A percentile compares a stretch with the other conserved stretches of the same genome.
phyloP scores from a whole-genome alignment of 2,113 vertebrate species.

The Perca flavescens region DNA sequence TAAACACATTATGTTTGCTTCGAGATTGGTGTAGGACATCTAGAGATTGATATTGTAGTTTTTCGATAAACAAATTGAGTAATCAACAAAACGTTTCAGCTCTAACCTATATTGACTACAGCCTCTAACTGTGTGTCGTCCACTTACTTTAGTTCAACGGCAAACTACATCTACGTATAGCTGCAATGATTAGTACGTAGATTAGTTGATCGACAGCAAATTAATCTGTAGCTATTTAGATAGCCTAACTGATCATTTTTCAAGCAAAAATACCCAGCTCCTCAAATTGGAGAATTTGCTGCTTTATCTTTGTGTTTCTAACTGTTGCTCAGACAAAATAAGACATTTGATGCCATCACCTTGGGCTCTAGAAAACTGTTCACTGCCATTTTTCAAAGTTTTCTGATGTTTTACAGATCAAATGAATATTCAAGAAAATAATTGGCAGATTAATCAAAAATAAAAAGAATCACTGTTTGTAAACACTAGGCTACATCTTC shows the following conservation, averaged over 20 bases:
- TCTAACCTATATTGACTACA: neutral
- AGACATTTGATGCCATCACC: neutral
- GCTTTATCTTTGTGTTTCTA: neutral
- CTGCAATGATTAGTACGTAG: too few relatives aligned
- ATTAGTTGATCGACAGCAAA: neutral
- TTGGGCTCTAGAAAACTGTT: neutral
- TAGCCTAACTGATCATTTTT: too few relatives aligned
- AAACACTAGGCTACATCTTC: slow-evolving; percentile 7
- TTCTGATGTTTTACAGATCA: neutral
- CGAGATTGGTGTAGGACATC: neutral
- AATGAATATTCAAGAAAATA: neutral
- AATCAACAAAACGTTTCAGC: neutral
- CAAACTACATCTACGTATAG: neutral
- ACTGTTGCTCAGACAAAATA: neutral
- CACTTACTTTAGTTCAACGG: neutral
- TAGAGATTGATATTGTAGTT: neutral
- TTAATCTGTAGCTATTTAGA: neutral
- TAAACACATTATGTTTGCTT: slow-evolving; percentile 50
- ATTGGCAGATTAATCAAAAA: neutral
- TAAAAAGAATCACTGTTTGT: neutral
- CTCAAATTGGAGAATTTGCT: neutral
- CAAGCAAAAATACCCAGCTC: neutral
- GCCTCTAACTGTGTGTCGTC: neutral
- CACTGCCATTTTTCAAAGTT: too few relatives aligned
- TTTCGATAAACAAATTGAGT: neutral